phyloP scores from a whole-genome alignment of 2,113 vertebrate species.

The Tenebrosternarchus preto region DNA sequence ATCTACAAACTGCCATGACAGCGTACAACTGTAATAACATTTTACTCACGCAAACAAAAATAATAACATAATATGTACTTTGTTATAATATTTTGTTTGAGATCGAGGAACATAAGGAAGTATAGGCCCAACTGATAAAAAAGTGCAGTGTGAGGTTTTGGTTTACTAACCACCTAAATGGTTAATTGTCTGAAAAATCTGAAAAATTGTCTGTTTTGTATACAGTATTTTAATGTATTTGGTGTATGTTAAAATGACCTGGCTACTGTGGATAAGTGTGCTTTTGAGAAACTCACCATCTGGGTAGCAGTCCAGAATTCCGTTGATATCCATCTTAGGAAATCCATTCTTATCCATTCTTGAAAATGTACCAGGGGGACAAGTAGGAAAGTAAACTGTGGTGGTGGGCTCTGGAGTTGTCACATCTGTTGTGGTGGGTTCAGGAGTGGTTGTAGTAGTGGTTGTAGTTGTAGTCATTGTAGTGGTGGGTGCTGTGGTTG shows the following conservation, averaged over 20 bases:
- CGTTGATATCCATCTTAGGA: conserved; percentile 73
- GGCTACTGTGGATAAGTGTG: background rate
- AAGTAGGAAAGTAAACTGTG: conserved; percentile 75
- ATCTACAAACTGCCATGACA: no score
- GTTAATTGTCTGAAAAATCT: background rate
- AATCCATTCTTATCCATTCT: conserved; percentile 82
- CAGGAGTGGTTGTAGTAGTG: conserved; percentile 63
- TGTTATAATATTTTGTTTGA: no score
- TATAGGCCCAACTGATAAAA: no score
- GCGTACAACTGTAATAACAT: no score
- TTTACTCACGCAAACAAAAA: no score
- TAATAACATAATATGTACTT: no score
- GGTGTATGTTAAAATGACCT: background rate
- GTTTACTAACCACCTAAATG: no score
- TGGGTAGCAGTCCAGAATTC: conserved; percentile 83
- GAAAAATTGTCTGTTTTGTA: background rate
- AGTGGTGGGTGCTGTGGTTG: conserved; percentile 66
- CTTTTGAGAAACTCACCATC: conserved; percentile 79
- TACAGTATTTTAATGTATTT: background rate
- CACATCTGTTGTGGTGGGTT: conserved; percentile 71
- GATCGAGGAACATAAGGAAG: no score
- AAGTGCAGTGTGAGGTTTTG: no score
- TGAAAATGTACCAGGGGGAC: conserved; percentile 84
- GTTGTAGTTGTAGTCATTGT: conserved; percentile 67
- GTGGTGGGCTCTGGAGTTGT: conserved; percentile 74